Percentiles rank a stretch among this genome's conserved stretches.
These are phyloP conservation scores for Nemopilema nomurai DNA, from an alignment of 30 jellyfish, hydroid and myxozoan species.

Conservation along the genomic window DNA sequence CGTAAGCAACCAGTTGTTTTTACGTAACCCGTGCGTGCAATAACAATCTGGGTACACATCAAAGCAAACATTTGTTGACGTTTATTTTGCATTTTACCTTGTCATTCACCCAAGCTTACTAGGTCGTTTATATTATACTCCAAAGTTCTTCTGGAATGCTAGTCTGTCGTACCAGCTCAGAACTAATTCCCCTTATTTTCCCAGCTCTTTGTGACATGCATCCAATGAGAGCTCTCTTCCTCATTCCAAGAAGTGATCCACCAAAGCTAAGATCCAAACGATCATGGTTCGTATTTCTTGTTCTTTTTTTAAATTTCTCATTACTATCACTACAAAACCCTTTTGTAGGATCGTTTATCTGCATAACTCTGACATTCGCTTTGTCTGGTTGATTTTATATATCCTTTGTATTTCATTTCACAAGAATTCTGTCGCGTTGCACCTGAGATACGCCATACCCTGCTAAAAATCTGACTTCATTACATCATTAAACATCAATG, in stretches of 20 bases:
- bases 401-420: no score
- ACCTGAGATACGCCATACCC: no score
- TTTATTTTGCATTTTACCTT: no score
- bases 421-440: no score
- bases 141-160: not conserved
- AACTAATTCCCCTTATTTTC: slow-evolving; percentile 8
- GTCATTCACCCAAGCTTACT: no score
- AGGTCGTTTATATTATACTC: no score
- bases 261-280: slow-evolving; percentile 90
- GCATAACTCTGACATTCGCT: not conserved
- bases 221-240: slow-evolving; percentile 99
- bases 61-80: no score
- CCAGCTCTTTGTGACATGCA: slow-evolving; percentile 99
- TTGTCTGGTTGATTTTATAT: not conserved
- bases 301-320: not conserved
- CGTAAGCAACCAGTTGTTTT: slow-evolving; percentile 63
- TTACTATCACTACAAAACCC: not conserved
- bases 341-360: not conserved
- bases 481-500: no score
- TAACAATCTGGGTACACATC: no score
- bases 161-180: no score
- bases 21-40: no score
- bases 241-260: slow-evolving; percentile 98
- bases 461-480: no score
- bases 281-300: slow-evolving; percentile 70